Evolutionary conservation across 2,113 vertebrate genomes (phyloP).

Genomic region (Phrynocephalus versicolor): DNA sequence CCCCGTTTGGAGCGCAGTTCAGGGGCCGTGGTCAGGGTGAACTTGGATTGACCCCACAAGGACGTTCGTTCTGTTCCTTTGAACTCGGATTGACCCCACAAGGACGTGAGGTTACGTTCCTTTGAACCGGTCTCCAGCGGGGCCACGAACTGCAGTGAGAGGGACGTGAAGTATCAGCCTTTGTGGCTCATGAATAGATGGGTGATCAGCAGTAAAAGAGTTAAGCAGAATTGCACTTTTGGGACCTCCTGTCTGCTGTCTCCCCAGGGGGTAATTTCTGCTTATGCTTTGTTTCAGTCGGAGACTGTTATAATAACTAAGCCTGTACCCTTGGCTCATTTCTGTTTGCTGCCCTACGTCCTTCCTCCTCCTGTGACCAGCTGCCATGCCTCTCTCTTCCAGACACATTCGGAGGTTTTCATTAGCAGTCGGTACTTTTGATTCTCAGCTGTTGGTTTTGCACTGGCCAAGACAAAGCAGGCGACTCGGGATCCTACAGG

Average conservation of each 20-base stretch:
- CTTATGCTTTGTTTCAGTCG: slow-evolving; percentile 44
- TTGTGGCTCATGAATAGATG: neutral
- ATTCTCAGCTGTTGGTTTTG: neutral
- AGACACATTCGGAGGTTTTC: slow-evolving; percentile 17
- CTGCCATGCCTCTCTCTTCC: slow-evolving; percentile 35
- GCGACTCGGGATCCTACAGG: neutral
- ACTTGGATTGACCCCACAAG: no score
- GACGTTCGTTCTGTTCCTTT: no score
- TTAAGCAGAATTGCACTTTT: neutral
- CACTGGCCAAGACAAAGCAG: slow-evolving; percentile 3
- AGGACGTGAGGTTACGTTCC: no score
- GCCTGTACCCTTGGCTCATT: rapidly evolving
- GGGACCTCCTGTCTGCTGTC: neutral
- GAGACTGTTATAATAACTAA: neutral
- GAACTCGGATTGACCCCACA: no score
- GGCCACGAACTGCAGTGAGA: no score
- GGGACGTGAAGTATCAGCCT: no score
- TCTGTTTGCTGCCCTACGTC: slow-evolving; percentile 42
- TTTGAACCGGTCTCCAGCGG: no score
- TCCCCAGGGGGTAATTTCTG: neutral
- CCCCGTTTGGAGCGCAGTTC: no score
- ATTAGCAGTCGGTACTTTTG: slow-evolving; percentile 11
- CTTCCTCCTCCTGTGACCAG: slow-evolving; percentile 18
- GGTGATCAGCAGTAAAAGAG: slow-evolving; percentile 6
- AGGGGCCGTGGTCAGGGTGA: no score